Percentiles rank a stretch among this genome's conserved stretches.
These are phyloP conservation scores for Carduelis carduelis DNA, from an alignment of 2,797 vertebrate genomes.

Conservation along the genomic window DNA sequence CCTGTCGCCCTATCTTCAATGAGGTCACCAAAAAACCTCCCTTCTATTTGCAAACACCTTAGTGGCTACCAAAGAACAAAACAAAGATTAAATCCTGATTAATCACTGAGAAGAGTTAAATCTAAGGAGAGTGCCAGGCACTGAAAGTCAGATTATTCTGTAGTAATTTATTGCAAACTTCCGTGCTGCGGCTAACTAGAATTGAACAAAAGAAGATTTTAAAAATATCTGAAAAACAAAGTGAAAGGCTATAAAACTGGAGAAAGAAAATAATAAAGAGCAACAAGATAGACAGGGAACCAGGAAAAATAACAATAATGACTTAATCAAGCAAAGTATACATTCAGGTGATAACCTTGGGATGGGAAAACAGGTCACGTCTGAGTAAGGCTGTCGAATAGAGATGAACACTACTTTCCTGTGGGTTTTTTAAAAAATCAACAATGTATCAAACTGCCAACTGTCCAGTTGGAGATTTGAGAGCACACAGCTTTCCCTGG, in stretches of 20 bases:
- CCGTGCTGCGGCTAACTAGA: not conserved
- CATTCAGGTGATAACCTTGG: not conserved
- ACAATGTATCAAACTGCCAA: not conserved
- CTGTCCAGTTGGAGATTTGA: not conserved
- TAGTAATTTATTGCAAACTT: constrained; percentile 16
- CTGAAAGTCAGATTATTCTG: constrained; percentile 1
- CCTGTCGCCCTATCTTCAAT: constrained; percentile 67
- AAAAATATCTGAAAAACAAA: not conserved
- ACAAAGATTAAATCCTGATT: constrained; percentile 63
- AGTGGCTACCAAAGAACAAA: constrained; percentile 62
- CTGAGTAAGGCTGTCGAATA: not conserved
- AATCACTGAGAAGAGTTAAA: constrained; percentile 45
- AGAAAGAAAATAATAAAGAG: not conserved
- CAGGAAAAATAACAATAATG: not conserved
- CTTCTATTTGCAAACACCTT: constrained; percentile 76
- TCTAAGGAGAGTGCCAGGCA: not conserved
- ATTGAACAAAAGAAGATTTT: not conserved
- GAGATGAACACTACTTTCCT: not conserved
- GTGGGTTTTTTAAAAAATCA: not conserved
- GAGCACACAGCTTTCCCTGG: not conserved
- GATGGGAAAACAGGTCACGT: not conserved
- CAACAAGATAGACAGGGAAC: not conserved
- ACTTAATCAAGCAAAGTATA: not conserved
- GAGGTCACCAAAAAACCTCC: constrained; percentile 61
- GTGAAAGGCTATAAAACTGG: not conserved